Conservation (phyloP, 2,113 vertebrate species). For the Ptilonorhynchus violaceus region DNA sequence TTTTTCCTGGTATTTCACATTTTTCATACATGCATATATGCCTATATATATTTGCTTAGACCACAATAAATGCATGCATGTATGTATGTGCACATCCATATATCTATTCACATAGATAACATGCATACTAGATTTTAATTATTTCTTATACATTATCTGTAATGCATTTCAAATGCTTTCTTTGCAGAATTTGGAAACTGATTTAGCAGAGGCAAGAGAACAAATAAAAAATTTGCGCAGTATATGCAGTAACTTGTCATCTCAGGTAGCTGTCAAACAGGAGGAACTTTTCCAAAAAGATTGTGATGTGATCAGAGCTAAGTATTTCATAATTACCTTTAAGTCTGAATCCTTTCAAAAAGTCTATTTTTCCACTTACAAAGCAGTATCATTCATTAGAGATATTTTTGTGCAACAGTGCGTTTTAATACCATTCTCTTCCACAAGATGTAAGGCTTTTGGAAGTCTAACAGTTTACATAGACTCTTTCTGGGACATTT, state of each 20-base stretch:
- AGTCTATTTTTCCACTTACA: not conserved
- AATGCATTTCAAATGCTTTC: not conserved
- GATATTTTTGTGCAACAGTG: not conserved
- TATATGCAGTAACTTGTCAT: slow-evolving; percentile 53
- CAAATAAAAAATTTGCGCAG: slow-evolving; percentile 62
- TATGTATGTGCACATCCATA: not conserved
- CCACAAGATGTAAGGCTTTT: not conserved
- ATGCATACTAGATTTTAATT: not conserved
- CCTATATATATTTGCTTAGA: not conserved
- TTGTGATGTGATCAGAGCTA: slow-evolving; percentile 55
- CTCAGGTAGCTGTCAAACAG: slow-evolving; percentile 71
- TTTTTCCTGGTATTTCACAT: not conserved
- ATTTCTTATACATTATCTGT: not conserved
- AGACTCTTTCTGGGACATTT: not conserved
- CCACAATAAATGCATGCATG: not conserved
- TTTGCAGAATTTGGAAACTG: slow-evolving; percentile 75
- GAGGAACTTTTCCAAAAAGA: slow-evolving; percentile 69
- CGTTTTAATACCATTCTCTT: not conserved
- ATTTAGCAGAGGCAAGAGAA: slow-evolving; percentile 64
- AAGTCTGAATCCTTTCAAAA: not conserved
- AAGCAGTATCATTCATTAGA: not conserved
- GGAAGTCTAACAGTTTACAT: not conserved
- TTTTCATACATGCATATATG: not conserved
- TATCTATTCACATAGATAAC: not conserved
- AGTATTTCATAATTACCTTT: not conserved